Percentiles rank a stretch among this genome's conserved stretches.
Evolutionary conservation across 2,797 vertebrate species (phyloP).

Genomic region (Malacoraja senta): DNA sequence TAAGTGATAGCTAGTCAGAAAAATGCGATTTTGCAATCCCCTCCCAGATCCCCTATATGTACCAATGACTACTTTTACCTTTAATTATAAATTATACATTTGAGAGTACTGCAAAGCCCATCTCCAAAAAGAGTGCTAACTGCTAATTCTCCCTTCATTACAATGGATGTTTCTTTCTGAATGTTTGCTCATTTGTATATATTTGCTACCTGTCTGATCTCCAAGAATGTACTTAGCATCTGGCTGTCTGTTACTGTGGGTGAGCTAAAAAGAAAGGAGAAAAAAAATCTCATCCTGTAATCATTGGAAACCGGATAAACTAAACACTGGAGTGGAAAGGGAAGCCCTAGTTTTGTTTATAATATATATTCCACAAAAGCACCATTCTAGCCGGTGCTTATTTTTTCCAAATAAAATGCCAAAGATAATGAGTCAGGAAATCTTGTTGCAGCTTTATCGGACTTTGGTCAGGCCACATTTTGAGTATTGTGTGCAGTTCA

Average conservation of each 20-base stretch:
- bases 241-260: neutral
- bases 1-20: neutral
- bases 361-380: neutral
- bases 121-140: neutral
- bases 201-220: neutral
- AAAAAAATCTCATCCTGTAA: neutral
- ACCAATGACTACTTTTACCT: neutral
- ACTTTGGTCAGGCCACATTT: too few species aligned
- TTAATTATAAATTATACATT: neutral
- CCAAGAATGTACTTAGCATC: neutral
- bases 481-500: too few species aligned
- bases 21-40: neutral
- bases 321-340: neutral
- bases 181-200: neutral
- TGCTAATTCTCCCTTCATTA: neutral
- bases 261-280: neutral
- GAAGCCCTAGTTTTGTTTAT: neutral
- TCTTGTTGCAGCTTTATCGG: too few species aligned
- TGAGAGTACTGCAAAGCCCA: too few species aligned
- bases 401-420: neutral
- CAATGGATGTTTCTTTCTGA: neutral
- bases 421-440: neutral
- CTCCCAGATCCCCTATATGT: neutral
- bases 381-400: neutral
- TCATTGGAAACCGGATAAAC: neutral